Base-by-base conservation (phyloP, 2,113 vertebrate genomes). In the Tiliqua scincoides region DNA sequence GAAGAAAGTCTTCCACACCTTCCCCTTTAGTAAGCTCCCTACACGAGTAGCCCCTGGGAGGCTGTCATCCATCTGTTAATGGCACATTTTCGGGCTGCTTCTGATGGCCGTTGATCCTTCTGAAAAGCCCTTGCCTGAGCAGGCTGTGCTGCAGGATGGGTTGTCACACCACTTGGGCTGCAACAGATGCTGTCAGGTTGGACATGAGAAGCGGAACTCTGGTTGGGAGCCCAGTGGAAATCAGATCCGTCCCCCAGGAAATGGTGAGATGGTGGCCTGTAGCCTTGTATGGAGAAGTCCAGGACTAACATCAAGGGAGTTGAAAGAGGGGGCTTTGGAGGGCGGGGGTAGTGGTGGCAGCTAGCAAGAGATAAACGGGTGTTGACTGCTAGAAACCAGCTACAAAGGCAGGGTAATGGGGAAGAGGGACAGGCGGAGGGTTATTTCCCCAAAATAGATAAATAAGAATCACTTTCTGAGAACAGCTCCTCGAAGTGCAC, bases 171-270 rank as follows among this genome's bases (percentile, higher is more conserved):
- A 12, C 37, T 82, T 14, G 23, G 43, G 9, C 35, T 27, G 25
- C 52, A 40, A 40, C 81, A 40, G 35, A 27, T 25, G 59, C 81
- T 1, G 2, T 18, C 6, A 6, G 59, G 59, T 6, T 32, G 10
- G 15, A 18, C 43, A 30, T n/a, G 12, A 21, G 48, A 30, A 57
- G 62, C 9, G 9, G 32, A 40, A 52, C 48, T 70, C 35, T 68
- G 74, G 15, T 70, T 8, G 48, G 63, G 25, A 78, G 75, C 62
- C 35, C 27, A 1, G 32, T 27, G 30, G 83, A 85, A 85, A 85
- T 35, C 2, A 59, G 74, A 85, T 70, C 83, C 63, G 27, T 85
- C 83, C 74, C 83, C 6, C 52, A 85, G 83, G 83, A 70, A 85
- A 21, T 4, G 74, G 32, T 12, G 48, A 70, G 63, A 52, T 9